Percentiles rank a stretch among this genome's conserved stretches.
Conservation (phyloP, 2,888 invertebrate species). For the Athrips mouffetella region DNA sequence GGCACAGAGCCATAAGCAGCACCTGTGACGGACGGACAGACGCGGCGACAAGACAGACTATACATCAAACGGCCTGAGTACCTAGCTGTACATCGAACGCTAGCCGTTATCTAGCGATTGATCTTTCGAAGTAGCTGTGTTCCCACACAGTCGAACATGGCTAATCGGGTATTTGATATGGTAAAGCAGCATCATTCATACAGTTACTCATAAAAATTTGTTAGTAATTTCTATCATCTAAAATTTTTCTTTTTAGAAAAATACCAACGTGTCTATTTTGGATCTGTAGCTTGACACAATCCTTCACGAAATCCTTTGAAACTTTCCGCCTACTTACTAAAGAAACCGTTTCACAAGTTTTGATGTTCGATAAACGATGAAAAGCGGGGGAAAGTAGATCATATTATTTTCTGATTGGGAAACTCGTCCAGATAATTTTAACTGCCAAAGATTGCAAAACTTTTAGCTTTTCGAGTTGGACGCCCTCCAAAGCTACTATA, state of each 20-base stretch:
- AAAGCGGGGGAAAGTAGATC: neutral
- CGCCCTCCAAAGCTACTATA: neutral
- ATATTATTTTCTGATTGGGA: neutral
- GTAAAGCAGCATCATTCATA: neutral
- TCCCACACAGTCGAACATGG: conserved; percentile 20
- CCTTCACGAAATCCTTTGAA: neutral
- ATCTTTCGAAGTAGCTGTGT: conserved; percentile 34
- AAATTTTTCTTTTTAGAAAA: too few species aligned
- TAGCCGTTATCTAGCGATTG: conserved; percentile 43
- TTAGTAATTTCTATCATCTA: too few species aligned
- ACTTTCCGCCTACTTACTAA: neutral
- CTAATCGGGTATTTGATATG: neutral
- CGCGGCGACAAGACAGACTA: conserved; percentile 51
- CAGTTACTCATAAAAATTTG: too few species aligned
- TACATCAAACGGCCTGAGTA: conserved; percentile 57
- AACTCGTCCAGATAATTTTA: neutral
- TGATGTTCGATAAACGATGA: conserved; percentile 2
- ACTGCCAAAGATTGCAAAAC: neutral
- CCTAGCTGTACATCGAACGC: conserved; percentile 37
- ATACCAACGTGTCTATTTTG: too few species aligned
- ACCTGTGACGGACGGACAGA: conserved; percentile 53
- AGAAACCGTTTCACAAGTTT: neutral
- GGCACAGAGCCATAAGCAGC: conserved; percentile 20
- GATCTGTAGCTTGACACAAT: neutral
- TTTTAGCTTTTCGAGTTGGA: neutral